Percentiles rank a stretch among this genome's conserved stretches.
phyloP scores from a whole-genome alignment of 2,888 invertebrate species.

The Heteropelma amictum region DNA sequence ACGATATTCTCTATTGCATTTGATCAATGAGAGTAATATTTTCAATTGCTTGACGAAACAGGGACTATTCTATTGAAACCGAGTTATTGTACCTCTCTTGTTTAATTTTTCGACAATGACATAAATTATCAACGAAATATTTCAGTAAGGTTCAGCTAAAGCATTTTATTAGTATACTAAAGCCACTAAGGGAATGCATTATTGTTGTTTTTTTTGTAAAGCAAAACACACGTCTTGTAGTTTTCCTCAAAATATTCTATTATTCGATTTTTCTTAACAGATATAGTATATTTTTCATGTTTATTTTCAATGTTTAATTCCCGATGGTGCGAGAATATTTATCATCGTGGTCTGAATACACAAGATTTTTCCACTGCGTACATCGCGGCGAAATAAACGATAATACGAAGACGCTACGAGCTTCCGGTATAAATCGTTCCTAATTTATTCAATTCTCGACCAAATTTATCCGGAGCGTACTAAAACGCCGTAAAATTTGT shows the following conservation, averaged over 20 bases:
- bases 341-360: background rate
- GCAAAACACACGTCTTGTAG: constrained; percentile 40
- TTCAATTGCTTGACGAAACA: constrained; percentile 5
- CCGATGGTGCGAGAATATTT: background rate
- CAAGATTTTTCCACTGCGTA: background rate
- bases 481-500: background rate
- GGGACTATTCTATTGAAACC: constrained; percentile 21
- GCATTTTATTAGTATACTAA: constrained; percentile 27
- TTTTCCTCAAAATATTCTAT: constrained; percentile 41
- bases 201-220: constrained; percentile 20
- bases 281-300: background rate
- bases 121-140: background rate
- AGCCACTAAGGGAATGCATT: constrained; percentile 21
- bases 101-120: background rate
- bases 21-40: background rate
- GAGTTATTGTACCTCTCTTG: background rate
- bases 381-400: constrained; percentile 1
- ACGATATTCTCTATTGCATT: background rate
- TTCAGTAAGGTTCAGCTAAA: constrained; percentile 2
- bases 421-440: background rate
- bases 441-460: background rate
- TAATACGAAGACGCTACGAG: background rate
- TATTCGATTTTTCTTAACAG: constrained; percentile 31
- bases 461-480: background rate
- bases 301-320: background rate